These are phyloP conservation scores for Coremacera marginata DNA, from an alignment of 2,888 invertebrate genomes.

Conservation along the genomic window DNA sequence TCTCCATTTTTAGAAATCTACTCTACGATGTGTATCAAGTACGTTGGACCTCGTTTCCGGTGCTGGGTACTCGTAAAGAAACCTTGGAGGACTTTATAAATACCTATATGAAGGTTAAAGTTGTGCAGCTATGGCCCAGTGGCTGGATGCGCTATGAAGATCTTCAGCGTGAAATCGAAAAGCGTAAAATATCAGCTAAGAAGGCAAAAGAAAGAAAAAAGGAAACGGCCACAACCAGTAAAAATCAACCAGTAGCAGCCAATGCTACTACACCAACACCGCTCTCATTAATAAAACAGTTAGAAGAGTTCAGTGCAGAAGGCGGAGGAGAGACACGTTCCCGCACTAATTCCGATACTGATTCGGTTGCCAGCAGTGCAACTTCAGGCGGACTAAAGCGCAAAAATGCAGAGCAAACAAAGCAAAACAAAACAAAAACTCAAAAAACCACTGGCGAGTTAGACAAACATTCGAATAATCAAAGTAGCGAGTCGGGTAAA, in stretches of 20 bases:
- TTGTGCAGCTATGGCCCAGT: constrained; percentile 72
- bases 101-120: constrained; percentile 69
- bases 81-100: constrained; percentile 70
- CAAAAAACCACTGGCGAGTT: constrained; percentile 42
- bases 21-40: constrained; percentile 66
- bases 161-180: constrained; percentile 64
- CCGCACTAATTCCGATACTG: constrained; percentile 61
- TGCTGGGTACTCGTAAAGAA: constrained; percentile 69
- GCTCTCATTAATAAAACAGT: constrained; percentile 47
- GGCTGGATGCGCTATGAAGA: constrained; percentile 72
- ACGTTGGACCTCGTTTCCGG: constrained; percentile 66
- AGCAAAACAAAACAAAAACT: constrained; percentile 42
- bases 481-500: constrained; percentile 6
- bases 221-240: constrained; percentile 33
- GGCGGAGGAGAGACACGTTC: constrained; percentile 48
- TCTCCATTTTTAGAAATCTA: constrained; percentile 51
- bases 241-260: constrained; percentile 42
- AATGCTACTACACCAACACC: constrained; percentile 35
- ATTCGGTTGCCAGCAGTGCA: constrained; percentile 60
- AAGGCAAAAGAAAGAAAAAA: constrained; percentile 57
- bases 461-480: constrained; percentile 36
- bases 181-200: constrained; percentile 57
- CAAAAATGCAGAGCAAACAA: constrained; percentile 45
- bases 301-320: constrained; percentile 53
- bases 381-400: constrained; percentile 57